These are phyloP conservation scores for Tinea pellionella DNA, from an alignment of 2,888 invertebrate species.

Conservation along the genomic window DNA sequence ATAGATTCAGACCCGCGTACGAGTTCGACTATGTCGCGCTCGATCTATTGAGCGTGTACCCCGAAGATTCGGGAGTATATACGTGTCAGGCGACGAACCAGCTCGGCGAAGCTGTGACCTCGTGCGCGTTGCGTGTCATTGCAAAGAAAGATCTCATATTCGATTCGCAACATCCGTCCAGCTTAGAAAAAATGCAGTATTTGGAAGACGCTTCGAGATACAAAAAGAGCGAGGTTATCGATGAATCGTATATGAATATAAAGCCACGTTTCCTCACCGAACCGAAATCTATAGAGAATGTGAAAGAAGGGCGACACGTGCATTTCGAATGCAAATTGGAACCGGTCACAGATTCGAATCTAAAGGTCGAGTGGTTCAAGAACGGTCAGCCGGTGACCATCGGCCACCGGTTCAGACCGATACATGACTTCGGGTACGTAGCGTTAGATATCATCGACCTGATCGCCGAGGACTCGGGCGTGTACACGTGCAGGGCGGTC, in stretches of 20 bases:
- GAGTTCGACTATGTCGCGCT: conserved; percentile 98
- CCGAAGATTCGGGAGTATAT: conserved; percentile 97
- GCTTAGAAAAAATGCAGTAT: conserved; percentile 91
- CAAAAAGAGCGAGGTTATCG: conserved; percentile 83
- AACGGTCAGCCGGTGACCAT: conserved; percentile 94
- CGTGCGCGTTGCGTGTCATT: conserved; percentile 89
- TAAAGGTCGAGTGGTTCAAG: conserved; percentile 97
- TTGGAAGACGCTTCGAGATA: conserved; percentile 89
- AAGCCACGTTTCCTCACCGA: conserved; percentile 88
- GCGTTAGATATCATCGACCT: conserved; percentile 96
- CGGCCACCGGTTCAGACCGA: conserved; percentile 95
- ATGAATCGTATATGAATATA: conserved; percentile 85
- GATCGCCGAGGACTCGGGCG: conserved; percentile 94
- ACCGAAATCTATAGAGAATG: conserved; percentile 86
- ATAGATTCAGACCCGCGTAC: conserved; percentile 94
- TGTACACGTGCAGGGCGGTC: conserved; percentile 93
- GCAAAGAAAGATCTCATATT: conserved; percentile 89
- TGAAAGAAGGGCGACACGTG: conserved; percentile 90
- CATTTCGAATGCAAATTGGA: conserved; percentile 98
- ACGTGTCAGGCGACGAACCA: conserved; percentile 95
- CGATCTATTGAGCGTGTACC: conserved; percentile 94
- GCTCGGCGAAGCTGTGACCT: conserved; percentile 93
- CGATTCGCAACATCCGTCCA: conserved; percentile 91
- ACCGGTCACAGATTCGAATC: conserved; percentile 95
- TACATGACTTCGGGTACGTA: conserved; percentile 98